A percentile compares a stretch with the other conserved stretches of the same genome.
Evolutionary conservation across 2,113 vertebrate species (phyloP).

Genomic region (Peromyscus polionotus): DNA sequence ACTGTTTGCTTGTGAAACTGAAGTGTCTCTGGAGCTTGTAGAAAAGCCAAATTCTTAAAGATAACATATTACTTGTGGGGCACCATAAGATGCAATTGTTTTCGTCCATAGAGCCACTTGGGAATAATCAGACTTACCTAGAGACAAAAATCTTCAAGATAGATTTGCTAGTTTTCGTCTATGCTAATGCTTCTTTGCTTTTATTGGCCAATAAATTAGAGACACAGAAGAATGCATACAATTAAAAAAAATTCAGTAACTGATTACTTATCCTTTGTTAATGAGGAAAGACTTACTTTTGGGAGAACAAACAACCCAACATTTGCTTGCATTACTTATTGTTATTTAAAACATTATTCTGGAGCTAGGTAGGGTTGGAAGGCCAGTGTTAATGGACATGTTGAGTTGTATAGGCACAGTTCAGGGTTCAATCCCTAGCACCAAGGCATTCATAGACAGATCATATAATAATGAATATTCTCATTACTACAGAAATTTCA

Average conservation of each 20-base stretch:
- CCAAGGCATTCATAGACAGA: not conserved
- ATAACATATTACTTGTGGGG: not conserved
- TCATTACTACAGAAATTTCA: not conserved
- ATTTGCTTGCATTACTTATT: not conserved
- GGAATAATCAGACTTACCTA: not conserved
- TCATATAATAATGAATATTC: not conserved
- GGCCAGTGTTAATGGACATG: not conserved
- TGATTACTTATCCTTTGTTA: slow-evolving; percentile 15
- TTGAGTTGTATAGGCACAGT: not conserved
- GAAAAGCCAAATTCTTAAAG: not conserved
- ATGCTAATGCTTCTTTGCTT: not conserved
- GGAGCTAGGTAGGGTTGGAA: not conserved
- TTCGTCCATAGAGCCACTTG: not conserved
- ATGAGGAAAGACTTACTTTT: not conserved
- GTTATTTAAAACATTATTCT: not conserved
- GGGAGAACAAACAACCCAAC: not conserved
- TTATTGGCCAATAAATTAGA: not conserved
- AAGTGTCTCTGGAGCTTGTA: not conserved
- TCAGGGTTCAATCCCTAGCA: not conserved
- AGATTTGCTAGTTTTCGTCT: not conserved
- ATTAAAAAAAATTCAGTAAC: not conserved
- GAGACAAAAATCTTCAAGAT: not conserved
- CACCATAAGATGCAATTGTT: not conserved
- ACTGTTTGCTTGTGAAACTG: not conserved
- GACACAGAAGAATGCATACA: not conserved